Conservation (phyloP, 2,797 vertebrate genomes). For the Melanotaenia nigrans region DNA sequence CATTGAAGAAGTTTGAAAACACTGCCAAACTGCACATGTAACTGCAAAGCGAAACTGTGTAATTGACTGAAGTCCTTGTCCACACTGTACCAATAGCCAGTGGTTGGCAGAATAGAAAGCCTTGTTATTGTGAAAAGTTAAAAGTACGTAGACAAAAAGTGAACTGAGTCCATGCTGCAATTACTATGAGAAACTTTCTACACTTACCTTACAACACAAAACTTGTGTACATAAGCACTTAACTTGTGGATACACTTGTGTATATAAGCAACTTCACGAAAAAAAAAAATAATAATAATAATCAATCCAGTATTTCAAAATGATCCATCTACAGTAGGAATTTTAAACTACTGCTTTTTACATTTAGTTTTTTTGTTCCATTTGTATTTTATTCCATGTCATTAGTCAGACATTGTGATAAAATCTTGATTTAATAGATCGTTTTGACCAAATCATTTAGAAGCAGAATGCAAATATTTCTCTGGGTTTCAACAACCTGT, state of each 20-base stretch:
- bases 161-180: neutral
- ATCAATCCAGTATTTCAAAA: neutral
- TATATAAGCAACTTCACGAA: too few relatives aligned
- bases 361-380: too few relatives aligned
- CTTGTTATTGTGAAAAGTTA: neutral
- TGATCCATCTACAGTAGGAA: too few relatives aligned
- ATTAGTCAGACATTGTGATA: neutral
- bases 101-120: too few relatives aligned
- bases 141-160: neutral
- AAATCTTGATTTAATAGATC: slow-evolving; percentile 17
- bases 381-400: too few relatives aligned
- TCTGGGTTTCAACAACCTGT: slow-evolving; percentile 13
- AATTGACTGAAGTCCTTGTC: neutral
- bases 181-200: neutral
- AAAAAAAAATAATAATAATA: too few relatives aligned
- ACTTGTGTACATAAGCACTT: too few relatives aligned
- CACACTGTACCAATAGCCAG: neutral
- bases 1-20: neutral
- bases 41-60: neutral
- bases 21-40: neutral
- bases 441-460: neutral
- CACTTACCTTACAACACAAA: too few relatives aligned
- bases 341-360: too few relatives aligned
- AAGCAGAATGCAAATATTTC: slow-evolving; percentile 1
- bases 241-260: too few relatives aligned